phyloP scores from a whole-genome alignment of 2,113 vertebrate genomes.

The Rhinoderma darwinii region DNA sequence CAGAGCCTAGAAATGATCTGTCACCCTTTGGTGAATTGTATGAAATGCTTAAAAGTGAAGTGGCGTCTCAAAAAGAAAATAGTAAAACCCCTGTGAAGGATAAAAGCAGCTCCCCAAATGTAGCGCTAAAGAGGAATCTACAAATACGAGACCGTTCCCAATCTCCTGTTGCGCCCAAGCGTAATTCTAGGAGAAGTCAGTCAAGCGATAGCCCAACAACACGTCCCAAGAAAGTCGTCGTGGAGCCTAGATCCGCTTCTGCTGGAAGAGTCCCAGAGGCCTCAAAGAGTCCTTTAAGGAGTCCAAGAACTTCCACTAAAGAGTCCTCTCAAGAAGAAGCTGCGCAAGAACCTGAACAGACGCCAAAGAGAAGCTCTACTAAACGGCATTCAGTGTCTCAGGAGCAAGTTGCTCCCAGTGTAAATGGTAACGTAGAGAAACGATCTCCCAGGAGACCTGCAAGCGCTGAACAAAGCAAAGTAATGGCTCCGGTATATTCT shows the following conservation, averaged over 20 bases:
- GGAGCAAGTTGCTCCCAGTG: not conserved
- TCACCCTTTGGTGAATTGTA: constrained; percentile 84
- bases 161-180: constrained; percentile 50
- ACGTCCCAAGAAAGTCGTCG: not conserved
- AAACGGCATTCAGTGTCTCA: not conserved
- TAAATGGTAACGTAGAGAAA: constrained; percentile 24
- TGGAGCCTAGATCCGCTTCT: not conserved
- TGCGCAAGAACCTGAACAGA: not conserved
- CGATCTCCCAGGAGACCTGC: constrained; percentile 55
- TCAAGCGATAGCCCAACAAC: constrained; percentile 32
- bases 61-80: constrained; percentile 54
- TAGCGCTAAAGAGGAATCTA: constrained; percentile 15
- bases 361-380: not conserved
- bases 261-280: not conserved
- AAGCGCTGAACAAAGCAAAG: constrained; percentile 60
- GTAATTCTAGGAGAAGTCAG: constrained; percentile 45
- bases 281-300: constrained; percentile 44
- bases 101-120: constrained; percentile 67
- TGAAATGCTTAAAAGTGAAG: constrained; percentile 78
- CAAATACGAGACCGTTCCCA: constrained; percentile 60
- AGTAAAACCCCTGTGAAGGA: not conserved
- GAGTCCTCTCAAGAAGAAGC: not conserved
- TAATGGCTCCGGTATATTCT: constrained; percentile 53
- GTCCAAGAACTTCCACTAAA: not conserved
- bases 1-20: constrained; percentile 25